phyloP scores from a whole-genome alignment of 30 jellyfish, hydroid and myxozoan genomes.

The Hydractinia echinata region DNA sequence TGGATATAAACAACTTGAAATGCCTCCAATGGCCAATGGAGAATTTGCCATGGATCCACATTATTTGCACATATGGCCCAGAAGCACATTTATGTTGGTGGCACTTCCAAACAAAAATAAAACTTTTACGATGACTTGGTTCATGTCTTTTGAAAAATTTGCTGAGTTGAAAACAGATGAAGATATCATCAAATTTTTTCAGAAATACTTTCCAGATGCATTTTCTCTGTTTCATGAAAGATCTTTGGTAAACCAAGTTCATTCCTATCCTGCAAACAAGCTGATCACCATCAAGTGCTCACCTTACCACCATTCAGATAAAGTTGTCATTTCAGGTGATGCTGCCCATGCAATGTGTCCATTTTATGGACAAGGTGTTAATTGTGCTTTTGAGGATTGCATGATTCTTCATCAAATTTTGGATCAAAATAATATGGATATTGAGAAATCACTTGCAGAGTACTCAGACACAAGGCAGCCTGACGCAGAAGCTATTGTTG shows the following conservation, averaged over 20 bases:
- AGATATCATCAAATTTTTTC: conserved; percentile 1
- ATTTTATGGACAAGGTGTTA: conserved; percentile 91
- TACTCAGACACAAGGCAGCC: conserved; percentile 59
- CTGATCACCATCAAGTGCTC: conserved; percentile 57
- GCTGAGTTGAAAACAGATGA: not conserved
- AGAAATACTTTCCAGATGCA: conserved; percentile 1
- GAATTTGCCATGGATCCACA: not conserved
- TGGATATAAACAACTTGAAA: not conserved
- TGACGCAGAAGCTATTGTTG: conserved; percentile 83
- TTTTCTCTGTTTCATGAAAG: not conserved
- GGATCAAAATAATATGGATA: conserved; percentile 38
- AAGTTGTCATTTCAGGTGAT: conserved; percentile 75
- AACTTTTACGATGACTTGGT: not conserved
- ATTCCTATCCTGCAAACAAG: not conserved
- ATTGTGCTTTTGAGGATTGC: conserved; percentile 88
- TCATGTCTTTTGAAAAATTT: conserved; percentile 6
- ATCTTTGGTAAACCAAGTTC: not conserved
- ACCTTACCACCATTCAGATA: conserved; percentile 80
- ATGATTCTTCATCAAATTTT: conserved; percentile 54
- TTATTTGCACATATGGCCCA: not conserved
- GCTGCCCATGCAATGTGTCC: conserved; percentile 98
- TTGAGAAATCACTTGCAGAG: conserved; percentile 32
- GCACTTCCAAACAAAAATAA: conserved; percentile 10
- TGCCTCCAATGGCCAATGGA: not conserved
- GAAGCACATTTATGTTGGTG: conserved; percentile 6